phyloP scores from a whole-genome alignment of 2,113 vertebrate species.

The Piprites chloris region DNA sequence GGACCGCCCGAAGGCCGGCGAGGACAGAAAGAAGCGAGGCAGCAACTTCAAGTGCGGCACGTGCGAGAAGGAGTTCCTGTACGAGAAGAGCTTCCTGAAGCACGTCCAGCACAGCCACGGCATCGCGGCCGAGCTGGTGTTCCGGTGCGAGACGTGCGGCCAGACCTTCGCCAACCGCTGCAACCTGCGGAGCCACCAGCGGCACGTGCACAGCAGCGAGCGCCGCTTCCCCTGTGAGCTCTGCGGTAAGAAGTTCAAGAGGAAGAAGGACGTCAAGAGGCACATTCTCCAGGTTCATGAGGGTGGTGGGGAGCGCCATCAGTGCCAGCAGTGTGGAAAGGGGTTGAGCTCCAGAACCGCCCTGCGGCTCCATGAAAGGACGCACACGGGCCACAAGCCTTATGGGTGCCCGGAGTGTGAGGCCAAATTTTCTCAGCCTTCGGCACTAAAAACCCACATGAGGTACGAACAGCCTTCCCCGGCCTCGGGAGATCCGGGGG shows the following conservation, averaged over 20 bases:
- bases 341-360: slow-evolving; percentile 92
- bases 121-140: slow-evolving; percentile 76
- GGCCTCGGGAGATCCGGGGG: slow-evolving; percentile 38
- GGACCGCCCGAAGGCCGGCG: background rate
- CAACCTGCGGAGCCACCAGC: slow-evolving; percentile 94
- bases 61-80: slow-evolving; percentile 69
- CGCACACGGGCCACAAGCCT: slow-evolving; percentile 89
- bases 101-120: slow-evolving; percentile 83
- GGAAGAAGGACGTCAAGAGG: slow-evolving; percentile 93
- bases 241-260: slow-evolving; percentile 93
- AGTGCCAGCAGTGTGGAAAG: slow-evolving; percentile 89
- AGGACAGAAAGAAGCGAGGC: slow-evolving; percentile 60
- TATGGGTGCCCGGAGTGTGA: slow-evolving; percentile 86
- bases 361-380: slow-evolving; percentile 88
- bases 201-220: slow-evolving; percentile 92
- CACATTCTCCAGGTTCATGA: slow-evolving; percentile 95
- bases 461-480: slow-evolving; percentile 77
- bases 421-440: slow-evolving; percentile 93
- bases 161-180: slow-evolving; percentile 96
- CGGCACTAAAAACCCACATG: slow-evolving; percentile 94
- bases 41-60: slow-evolving; percentile 81
- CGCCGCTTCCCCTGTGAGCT: slow-evolving; percentile 87
- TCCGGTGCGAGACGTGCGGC: slow-evolving; percentile 87
- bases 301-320: slow-evolving; percentile 82
- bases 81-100: slow-evolving; percentile 81